Evolutionary conservation across 2,113 vertebrate genomes (phyloP), one percentile per base, ranked within the genome.

Genomic region (Corythaixoides concolor): DNA sequence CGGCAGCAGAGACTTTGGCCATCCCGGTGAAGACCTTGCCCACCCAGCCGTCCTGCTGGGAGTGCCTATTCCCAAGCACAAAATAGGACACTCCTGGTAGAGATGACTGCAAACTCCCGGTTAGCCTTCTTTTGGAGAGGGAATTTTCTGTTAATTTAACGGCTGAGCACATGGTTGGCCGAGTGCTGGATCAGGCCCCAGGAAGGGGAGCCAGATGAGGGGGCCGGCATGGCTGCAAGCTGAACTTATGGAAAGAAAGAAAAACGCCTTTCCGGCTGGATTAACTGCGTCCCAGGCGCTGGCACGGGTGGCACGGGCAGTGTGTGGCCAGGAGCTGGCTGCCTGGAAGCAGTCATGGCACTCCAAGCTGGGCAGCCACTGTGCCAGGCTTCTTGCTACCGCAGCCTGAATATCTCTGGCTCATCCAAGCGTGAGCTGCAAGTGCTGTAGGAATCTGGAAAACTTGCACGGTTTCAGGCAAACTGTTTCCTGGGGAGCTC

Each of bases 311-410:
- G 23, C 45, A 33, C 1, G 9, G 89, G 41, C 66, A 50, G 33
- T 2, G 4, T 62, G 47, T 28, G 26, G 88, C 55, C 67, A 43
- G 77, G 68, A 66, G 60, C 53, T 47, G 78, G 50, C 74, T 78
- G 85, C 4, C 45, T 68, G 78, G 87, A 15, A 45, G 78, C 27
- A 45, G 45, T 47, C 55, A 6, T 4, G 3, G 47, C 15, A 6
- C 63, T 20, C 17, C 0, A 2, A 77, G 56, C 49, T 63, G 64
- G 72, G 41, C 1, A 1, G 2, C 18, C 17, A 2, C 63, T 33
- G n/a, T 59, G 50, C 49, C 14, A 11, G 32, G 32, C 60, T 22
- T 27, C 81, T 82, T 11, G 4, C 24, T 30, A 6, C 7, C 5
- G 9, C 63, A 64, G 79, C 49, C 64, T 8, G 21, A 3, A 11